phyloP scores from a whole-genome alignment of 64 coral and sea anemone species.

The Orbicella faveolata region DNA sequence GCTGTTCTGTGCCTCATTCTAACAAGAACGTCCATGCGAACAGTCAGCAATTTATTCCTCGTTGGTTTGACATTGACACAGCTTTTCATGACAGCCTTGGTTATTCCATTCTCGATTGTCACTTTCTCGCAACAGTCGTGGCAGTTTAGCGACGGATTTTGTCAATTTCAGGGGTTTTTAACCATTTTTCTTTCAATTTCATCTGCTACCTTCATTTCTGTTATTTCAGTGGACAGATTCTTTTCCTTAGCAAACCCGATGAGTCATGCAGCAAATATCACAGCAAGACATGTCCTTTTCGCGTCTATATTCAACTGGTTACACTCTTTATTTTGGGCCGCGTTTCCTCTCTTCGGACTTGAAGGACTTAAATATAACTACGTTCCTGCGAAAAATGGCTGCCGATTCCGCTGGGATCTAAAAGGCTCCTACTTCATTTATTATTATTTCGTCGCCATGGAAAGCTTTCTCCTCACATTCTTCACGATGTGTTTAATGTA shows the following conservation, averaged over 20 bases:
- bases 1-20: slow-evolving; percentile 59
- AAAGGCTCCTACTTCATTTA: slow-evolving; percentile 61
- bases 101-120: slow-evolving; percentile 79
- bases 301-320: slow-evolving; percentile 32
- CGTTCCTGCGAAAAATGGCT: slow-evolving; percentile 48
- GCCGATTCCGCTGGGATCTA: slow-evolving; percentile 70
- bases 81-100: slow-evolving; percentile 53
- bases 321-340: slow-evolving; percentile 65
- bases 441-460: slow-evolving; percentile 66
- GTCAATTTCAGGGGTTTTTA: slow-evolving; percentile 77
- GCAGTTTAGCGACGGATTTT: slow-evolving; percentile 67
- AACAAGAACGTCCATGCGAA: slow-evolving; percentile 53
- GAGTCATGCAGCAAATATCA: slow-evolving; percentile 64
- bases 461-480: slow-evolving; percentile 60
- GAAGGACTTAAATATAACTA: slow-evolving; percentile 61
- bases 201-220: slow-evolving; percentile 73
- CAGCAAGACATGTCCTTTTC: slow-evolving; percentile 52
- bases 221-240: slow-evolving; percentile 81
- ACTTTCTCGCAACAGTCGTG: slow-evolving; percentile 63
- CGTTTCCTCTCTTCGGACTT: slow-evolving; percentile 65
- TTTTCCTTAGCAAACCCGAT: slow-evolving; percentile 75
- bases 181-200: slow-evolving; percentile 53
- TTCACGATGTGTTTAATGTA: slow-evolving; percentile 80
- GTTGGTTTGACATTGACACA: slow-evolving; percentile 59
- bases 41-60: slow-evolving; percentile 79